Base-by-base conservation (phyloP, 64 coral and sea anemone species). In the Montipora efflorescens region DNA sequence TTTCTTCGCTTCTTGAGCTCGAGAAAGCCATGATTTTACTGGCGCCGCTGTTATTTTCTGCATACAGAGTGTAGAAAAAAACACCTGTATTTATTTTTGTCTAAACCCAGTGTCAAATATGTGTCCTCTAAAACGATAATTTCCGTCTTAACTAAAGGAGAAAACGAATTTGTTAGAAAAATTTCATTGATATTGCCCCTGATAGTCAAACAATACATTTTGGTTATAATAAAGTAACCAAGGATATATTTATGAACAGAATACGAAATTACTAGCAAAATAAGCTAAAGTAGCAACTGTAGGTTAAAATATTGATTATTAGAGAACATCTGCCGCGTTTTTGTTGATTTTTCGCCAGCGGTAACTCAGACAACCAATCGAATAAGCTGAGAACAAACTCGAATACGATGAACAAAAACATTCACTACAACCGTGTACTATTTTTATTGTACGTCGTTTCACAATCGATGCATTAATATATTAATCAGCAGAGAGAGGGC, bases 51-150 rank as follows among this genome's bases (percentile, higher is more conserved):
- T 15, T n/a, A 11, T 13, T 28, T 70, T 8, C 18, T 0, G 53
- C 53, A 7, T 11, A 36, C 36, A 36, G 53, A 57, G 11, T 7
- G 7, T 57, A 8, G 11, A 3, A 50, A 62, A 83, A 86, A 86
- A 72, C 82, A 86, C 82, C 82, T 86, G 82, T 86, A 45, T 86
- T 86, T 86, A 22, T 86, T 71, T 51, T 86, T 22, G 52, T 44
- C 22, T 2, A 15, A 72, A 71, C n/a, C 64, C 45, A 44, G 44
- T 47, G 61, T 64, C 61, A 64, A 16, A 15, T 15, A 64, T 64
- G 14, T 12, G 61, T 64, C 0, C 4, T 12, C 15, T 64, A 12
- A 64, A 64, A 3, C 44, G 13, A 9, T 19, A n/a, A 13, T 68
- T 84, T 8, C 7, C 58, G 36, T 67, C 46, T 68, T 47, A 13